Conservation (phyloP, 1,140 invertebrate species). For the Anoplophora glabripennis region DNA sequence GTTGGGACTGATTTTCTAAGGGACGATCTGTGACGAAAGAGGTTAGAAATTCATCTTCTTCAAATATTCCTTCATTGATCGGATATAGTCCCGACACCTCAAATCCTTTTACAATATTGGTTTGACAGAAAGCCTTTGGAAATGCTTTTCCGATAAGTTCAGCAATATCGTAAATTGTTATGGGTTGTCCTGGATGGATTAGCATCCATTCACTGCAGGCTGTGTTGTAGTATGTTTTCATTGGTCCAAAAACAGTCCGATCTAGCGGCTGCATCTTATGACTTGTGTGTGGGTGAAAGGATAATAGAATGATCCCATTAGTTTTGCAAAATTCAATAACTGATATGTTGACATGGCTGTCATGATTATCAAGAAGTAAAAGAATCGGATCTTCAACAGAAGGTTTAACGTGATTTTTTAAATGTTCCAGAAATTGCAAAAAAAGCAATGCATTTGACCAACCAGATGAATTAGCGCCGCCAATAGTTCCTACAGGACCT, state of each 20-base stretch:
- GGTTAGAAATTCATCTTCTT: slow-evolving; percentile 12
- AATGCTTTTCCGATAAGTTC: slow-evolving; percentile 18
- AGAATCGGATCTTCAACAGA: slow-evolving; percentile 17
- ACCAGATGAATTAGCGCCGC: slow-evolving; percentile 43
- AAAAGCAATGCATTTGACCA: slow-evolving; percentile 50
- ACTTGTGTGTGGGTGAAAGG: slow-evolving; percentile 43
- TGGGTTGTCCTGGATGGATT: slow-evolving; percentile 1
- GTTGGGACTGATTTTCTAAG: neutral
- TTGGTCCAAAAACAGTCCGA: slow-evolving; percentile 22
- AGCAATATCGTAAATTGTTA: slow-evolving; percentile 14
- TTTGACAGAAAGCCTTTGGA: slow-evolving; percentile 17
- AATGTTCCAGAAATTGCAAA: slow-evolving; percentile 44
- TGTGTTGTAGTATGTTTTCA: slow-evolving; percentile 34
- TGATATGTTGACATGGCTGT: slow-evolving; percentile 37
- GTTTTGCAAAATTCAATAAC: slow-evolving; percentile 39
- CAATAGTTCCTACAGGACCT: slow-evolving; percentile 13
- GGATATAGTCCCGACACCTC: slow-evolving; percentile 7
- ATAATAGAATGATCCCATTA: slow-evolving; percentile 44
- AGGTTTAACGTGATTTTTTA: slow-evolving; percentile 35
- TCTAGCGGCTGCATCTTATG: slow-evolving; percentile 22
- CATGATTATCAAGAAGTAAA: slow-evolving; percentile 50
- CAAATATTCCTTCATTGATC: slow-evolving; percentile 17
- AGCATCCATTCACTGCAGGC: slow-evolving; percentile 12
- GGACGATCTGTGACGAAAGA: slow-evolving; percentile 18
- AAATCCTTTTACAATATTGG: slow-evolving; percentile 14